Evolutionary conservation across 2,797 vertebrate species (phyloP).

Genomic region (Petrocephalus schoutedeni): DNA sequence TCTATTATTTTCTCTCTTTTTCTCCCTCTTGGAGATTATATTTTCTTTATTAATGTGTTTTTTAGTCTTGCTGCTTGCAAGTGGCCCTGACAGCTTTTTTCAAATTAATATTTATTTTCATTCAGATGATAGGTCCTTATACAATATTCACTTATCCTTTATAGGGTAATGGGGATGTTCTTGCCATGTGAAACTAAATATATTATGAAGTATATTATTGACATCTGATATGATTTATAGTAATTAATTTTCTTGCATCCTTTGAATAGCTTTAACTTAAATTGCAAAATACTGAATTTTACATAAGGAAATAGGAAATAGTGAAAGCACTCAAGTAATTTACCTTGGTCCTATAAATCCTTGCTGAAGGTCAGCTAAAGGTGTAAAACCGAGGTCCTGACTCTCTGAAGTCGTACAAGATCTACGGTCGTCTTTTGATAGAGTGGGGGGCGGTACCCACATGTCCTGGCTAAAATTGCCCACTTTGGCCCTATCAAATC

Average conservation of each 20-base stretch:
- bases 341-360: neutral
- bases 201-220: neutral
- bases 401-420: neutral
- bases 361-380: neutral
- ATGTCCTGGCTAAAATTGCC: neutral
- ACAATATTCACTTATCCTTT: neutral
- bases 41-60: neutral
- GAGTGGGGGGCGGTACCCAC: neutral
- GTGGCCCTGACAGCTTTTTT: neutral
- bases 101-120: no score
- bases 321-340: neutral
- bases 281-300: neutral
- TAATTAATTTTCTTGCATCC: neutral
- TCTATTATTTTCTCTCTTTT: neutral
- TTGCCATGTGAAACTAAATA: neutral
- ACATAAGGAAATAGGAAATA: neutral
- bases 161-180: neutral
- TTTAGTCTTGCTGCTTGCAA: neutral
- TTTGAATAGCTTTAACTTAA: neutral
- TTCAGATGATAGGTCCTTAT: no score
- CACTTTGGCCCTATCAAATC: neutral
- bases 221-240: neutral
- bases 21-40: neutral
- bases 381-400: neutral
- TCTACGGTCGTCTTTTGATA: neutral